Conservation (phyloP, 2,888 invertebrate species). For the Odontomyia ornata region DNA sequence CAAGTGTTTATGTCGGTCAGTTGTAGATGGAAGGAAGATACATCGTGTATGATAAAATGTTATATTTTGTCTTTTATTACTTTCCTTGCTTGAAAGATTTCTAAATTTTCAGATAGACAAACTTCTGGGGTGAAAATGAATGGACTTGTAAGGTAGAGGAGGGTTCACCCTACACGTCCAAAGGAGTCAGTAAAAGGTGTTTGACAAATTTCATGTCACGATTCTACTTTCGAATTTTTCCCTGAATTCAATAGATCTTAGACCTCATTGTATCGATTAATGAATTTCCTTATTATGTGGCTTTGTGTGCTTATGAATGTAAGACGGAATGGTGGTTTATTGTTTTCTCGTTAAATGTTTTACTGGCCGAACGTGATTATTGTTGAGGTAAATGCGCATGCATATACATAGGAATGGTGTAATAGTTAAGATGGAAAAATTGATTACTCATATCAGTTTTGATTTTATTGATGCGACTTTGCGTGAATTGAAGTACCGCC, state of each 20-base stretch:
- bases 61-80: not conserved
- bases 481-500: no score
- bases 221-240: conserved; percentile 46
- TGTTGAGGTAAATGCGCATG: not conserved
- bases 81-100: conserved; percentile 1
- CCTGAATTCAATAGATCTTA: conserved; percentile 26
- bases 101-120: not conserved
- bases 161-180: not conserved
- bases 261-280: conserved; percentile 36
- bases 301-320: not conserved
- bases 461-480: not conserved
- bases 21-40: conserved; percentile 19
- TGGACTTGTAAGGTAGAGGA: conserved; percentile 3
- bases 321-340: conserved; percentile 5
- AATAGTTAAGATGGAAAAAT: conserved; percentile 11
- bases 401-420: not conserved
- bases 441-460: conserved; percentile 16
- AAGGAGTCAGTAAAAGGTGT: conserved; percentile 39
- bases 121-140: conserved; percentile 2
- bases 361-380: conserved; percentile 29
- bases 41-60: conserved; percentile 11
- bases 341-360: conserved; percentile 39
- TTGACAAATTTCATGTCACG: conserved; percentile 54
- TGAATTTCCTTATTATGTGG: not conserved
- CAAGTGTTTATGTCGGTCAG: conserved; percentile 5